These are phyloP conservation scores for Chrysoperla carnea DNA, from an alignment of 1,140 invertebrate species.

Conservation along the genomic window DNA sequence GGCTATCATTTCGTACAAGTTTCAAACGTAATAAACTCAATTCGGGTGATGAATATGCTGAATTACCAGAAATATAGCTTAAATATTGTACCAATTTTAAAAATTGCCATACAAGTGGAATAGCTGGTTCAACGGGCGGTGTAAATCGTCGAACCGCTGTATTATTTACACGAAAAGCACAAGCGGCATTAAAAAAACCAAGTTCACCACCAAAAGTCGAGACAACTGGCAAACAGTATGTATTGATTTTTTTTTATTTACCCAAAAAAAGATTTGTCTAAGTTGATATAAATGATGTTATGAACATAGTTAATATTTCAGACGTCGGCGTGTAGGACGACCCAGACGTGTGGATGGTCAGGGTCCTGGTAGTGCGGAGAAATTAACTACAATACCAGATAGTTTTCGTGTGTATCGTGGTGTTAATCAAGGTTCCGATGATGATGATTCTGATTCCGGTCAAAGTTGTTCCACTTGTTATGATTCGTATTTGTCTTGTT, in stretches of 20 bases:
- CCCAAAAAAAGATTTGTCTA: too few relatives aligned
- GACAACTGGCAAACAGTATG: conserved; percentile 20
- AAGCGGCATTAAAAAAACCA: conserved; percentile 27
- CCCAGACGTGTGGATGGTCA: conserved; percentile 5
- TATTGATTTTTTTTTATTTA: background rate
- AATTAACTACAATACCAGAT: conserved; percentile 13
- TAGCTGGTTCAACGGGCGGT: conserved; percentile 23
- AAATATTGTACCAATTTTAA: conserved; percentile 4
- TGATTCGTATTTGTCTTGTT: conserved; percentile 12
- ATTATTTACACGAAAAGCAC: conserved; percentile 59
- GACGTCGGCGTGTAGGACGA: conserved; percentile 11
- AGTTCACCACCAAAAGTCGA: conserved; percentile 22
- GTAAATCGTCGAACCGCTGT: conserved; percentile 73
- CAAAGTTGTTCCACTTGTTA: conserved; percentile 21
- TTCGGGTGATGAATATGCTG: conserved; percentile 4
- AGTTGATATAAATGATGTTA: too few relatives aligned
- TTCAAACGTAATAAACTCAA: background rate
- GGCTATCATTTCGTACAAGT: background rate
- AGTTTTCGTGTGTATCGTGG: conserved; percentile 18
- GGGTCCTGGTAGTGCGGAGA: conserved; percentile 2
- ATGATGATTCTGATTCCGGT: conserved; percentile 19
- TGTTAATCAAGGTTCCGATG: conserved; percentile 15
- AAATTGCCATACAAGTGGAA: background rate
- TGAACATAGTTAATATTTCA: conserved; percentile 1
- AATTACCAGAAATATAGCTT: conserved; percentile 5